Evolutionary conservation across 1,140 invertebrate species (phyloP).

Genomic region (Lepidotrigona ventralis): DNA sequence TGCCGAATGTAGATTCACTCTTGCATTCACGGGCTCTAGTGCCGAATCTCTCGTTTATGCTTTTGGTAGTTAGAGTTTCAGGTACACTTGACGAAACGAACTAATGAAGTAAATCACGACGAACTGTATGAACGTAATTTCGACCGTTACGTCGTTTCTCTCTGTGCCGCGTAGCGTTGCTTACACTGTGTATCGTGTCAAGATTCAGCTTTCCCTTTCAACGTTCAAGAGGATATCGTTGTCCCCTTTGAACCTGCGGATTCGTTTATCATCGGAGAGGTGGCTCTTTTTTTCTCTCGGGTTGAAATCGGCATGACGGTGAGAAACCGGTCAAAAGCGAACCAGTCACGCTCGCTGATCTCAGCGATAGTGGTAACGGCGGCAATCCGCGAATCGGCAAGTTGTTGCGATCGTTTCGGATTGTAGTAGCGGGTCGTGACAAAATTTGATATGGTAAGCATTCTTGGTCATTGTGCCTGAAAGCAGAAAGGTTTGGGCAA

Average conservation of each 20-base stretch:
- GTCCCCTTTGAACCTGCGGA: neutral
- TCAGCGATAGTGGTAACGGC: neutral
- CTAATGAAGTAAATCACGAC: slow-evolving; percentile 20
- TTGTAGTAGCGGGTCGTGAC: no score
- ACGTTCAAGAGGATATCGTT: neutral
- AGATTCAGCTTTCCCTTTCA: slow-evolving; percentile 24
- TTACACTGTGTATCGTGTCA: neutral
- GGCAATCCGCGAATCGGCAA: neutral
- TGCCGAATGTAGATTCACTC: slow-evolving; percentile 17
- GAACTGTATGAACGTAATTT: slow-evolving; percentile 18
- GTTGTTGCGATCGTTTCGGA: neutral
- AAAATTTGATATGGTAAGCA: slow-evolving; percentile 5
- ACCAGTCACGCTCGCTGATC: neutral
- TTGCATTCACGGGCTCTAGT: neutral
- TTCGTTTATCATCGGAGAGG: neutral
- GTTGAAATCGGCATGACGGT: neutral
- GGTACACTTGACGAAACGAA: neutral
- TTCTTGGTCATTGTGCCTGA: slow-evolving; percentile 10
- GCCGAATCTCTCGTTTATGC: slow-evolving; percentile 17
- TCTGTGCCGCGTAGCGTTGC: neutral
- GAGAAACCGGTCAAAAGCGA: neutral
- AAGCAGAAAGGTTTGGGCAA: slow-evolving; percentile 55
- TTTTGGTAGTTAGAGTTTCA: slow-evolving; percentile 17
- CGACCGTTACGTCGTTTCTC: neutral
- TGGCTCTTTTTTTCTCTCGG: no score